Evolutionary conservation across 2,797 vertebrate species (phyloP), one percentile per base, ranked within the genome.

Genomic region (Sebastiscus tertius): DNA sequence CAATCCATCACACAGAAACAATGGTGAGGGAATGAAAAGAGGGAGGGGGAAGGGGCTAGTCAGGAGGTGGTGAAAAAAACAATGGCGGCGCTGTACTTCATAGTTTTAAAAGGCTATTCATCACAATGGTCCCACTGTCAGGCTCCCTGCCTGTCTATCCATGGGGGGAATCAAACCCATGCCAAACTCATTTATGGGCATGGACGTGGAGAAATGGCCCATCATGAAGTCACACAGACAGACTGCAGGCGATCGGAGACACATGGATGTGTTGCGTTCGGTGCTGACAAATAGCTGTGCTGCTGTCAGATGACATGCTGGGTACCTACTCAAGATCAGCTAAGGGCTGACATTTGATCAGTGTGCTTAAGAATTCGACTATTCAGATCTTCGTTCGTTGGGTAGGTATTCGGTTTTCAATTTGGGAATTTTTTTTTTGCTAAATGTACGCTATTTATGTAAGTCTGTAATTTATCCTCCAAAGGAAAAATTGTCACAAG

Each of bases 101-200:
- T 95, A 82, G 88, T 92, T 95, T 95, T 93, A 95, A 95, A 95
- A 93, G 92, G 93, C 94, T 92, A 95, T 96, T 95, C 87, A 96
- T 96, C 95, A 96, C 89, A 90, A 83, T 86, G 88, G 93, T 85
- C 80, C 84, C 88, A 81, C 91, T 95, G 95, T 96, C 95, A 95
- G 91, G 52, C 83, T 91, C 79, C 88, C 87, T 90, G 93, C 88
- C 88, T 88, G 81, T 77, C 78, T 90, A 83, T 94, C 92, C 89
- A 87, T 60, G 82, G 87, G 93, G 91, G 91, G 89, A 93, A 92
- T 91, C 91, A 90, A 87, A 88, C 87, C 79, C 72, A 81, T 91
- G 91, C 91, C 93, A 93, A 91, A 93, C 86, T 93, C 86, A 69
- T 92, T 95, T 90, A 93, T 87, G 75, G 85, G 77, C 39, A 26